Evolutionary conservation across 1,140 invertebrate species (phyloP).

Genomic region (Euglossa dilemma): DNA sequence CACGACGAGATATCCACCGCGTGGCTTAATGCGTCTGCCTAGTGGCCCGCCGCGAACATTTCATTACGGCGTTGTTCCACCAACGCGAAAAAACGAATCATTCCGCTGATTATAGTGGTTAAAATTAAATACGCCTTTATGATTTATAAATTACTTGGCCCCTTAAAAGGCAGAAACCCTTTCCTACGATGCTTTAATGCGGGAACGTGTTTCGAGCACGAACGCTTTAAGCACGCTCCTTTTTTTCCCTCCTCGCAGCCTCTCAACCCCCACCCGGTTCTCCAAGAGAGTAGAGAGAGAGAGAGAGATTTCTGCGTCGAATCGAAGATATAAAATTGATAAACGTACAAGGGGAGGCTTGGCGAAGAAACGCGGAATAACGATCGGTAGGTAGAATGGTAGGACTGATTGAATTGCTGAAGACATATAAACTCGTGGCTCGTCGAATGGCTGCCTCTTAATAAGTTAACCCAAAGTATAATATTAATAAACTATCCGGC

Average conservation of each 20-base stretch:
- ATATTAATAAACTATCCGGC: not conserved
- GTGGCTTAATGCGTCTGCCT: constrained; percentile 26
- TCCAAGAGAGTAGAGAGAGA: too few species aligned
- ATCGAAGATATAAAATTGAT: not conserved
- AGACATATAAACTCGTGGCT: not conserved
- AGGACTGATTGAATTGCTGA: not conserved
- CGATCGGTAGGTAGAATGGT: not conserved
- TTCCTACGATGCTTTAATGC: constrained; percentile 26
- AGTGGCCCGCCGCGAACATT: not conserved
- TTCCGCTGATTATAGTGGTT: constrained; percentile 3
- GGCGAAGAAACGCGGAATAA: not conserved
- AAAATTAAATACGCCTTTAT: constrained; percentile 1
- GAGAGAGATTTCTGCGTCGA: not conserved
- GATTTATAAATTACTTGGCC: constrained; percentile 16
- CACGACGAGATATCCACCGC: not conserved
- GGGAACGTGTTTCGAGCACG: not conserved
- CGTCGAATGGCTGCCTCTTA: not conserved
- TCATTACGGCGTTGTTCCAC: constrained; percentile 19
- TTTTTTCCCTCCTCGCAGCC: too few species aligned
- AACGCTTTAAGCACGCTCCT: not conserved
- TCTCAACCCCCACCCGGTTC: too few species aligned
- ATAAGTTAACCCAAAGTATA: not conserved
- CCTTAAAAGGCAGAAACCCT: constrained; percentile 36
- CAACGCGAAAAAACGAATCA: not conserved
- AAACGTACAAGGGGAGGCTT: not conserved